Base-by-base conservation (phyloP, 2,888 invertebrate species). In the Drosophila mettleri region DNA sequence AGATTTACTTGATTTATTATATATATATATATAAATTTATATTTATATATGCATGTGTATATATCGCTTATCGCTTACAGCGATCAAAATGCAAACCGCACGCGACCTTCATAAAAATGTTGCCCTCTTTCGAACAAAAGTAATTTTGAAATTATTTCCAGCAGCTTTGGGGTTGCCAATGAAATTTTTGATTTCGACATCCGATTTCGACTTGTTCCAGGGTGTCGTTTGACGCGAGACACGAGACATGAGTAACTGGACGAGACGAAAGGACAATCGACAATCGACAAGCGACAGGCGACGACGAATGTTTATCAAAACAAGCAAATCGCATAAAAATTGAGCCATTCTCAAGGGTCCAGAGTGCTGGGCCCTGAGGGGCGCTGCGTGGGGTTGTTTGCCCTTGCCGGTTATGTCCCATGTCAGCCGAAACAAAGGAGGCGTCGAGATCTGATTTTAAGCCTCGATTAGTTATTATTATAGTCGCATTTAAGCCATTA, bases 41-140 rank as follows among this genome's bases (percentile, higher is more conserved):
- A 22, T 7, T 22, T 9, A 41, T 41, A 12, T 5, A 10, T 38
- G 16, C 8, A 29, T 22, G 7, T 10, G 4, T 27, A 43, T 43
- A 61, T 53, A 34, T 65, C 63, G 45, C 54, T 72, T 87, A 83
- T 83, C 79, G 41, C 7, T 83, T 76, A 39, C 7, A 55, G 66
- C 83, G 78, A 72, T 73, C 78, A 43, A 83, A 84, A 77, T 77
- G 60, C 78, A 74, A 79, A 77, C 80, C 79, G 88, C 90, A 90
- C 91, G 90, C 91, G 91, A 90, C 90, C 91, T 90, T 90, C 86
- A 90, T 89, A 88, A 90, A 89, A 87, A 73, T 58, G 60, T 65
- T 63, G 61, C 70, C 73, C 69, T 68, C 69, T 58, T 58, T 58
- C 38, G 62, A 45, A 74, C 73, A 69, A 80, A 80, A 86, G 81